Evolutionary conservation across 2,113 vertebrate genomes (phyloP), one percentile per base, ranked within the genome.

Genomic region (Sander lucioperca): DNA sequence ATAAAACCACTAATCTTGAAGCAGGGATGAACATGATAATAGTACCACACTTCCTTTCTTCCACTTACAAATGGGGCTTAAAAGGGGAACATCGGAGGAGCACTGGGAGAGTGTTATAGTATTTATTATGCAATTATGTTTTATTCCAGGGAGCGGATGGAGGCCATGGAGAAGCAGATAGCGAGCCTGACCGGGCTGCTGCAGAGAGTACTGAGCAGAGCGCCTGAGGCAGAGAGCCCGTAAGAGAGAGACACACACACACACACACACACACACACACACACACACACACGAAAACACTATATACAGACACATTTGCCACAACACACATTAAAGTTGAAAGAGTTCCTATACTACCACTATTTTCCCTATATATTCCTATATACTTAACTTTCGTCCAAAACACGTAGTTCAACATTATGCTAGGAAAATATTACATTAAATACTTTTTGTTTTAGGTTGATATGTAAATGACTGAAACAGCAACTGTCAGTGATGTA

Each of bases 111-210:
- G 23, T 18, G n/a, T 16, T 14, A 2, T 4, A 15, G 14, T 23
- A 15, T 65, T 39, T 33, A 59, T 3, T 19, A 25, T 50, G 16
- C 27, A 14, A 48, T 15, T 56, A 9, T 67, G 61, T 63, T 39
- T 39, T 39, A 39, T 39, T 76, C 15, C 76, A 98, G 98, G 92
- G 98, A 99, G 82, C 95, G 98, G 5, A 99, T 99, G 98, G 98
- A 99, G 88, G 98, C 97, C 1, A 99, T 99, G 98, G 98, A 99
- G 94, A 99, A 99, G 94, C 98, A 99, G 95, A 99, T 99, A 1
- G 98, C 98, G 68, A 99, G 98, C 72, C 95, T 99, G 94, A 99
- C 98, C 0, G 98, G 98, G 73, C 95, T 99, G 79, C 96, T 99
- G 82, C 98, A 99, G 94, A 97, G 97, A 3, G 98, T 98, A 1